Percentiles rank a stretch among this genome's conserved stretches.
Conservation (phyloP, 2,113 vertebrate genomes). For the Bufo bufo region DNA sequence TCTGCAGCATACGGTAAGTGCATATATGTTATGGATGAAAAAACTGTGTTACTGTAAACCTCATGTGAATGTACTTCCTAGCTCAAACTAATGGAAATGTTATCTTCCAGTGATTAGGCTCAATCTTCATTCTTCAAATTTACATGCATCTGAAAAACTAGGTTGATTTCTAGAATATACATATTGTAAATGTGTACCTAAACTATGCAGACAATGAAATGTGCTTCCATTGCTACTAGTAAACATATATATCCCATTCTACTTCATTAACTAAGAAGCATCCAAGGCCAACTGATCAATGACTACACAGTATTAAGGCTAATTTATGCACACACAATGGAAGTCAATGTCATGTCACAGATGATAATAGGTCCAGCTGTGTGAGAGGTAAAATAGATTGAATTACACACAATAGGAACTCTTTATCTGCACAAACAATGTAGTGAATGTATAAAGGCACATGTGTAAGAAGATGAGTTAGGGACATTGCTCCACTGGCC, state of each 20-base stretch:
- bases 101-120: not conserved
- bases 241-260: conserved; percentile 1
- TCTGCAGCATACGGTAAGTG: not conserved
- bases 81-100: not conserved
- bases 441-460: conserved; percentile 17
- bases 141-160: not conserved
- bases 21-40: not conserved
- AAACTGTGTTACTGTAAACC: not conserved
- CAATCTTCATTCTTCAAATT: not conserved
- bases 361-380: conserved; percentile 50
- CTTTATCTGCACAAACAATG: conserved; percentile 45
- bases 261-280: conserved; percentile 42
- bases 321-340: conserved; percentile 48
- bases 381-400: conserved; percentile 49
- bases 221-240: not conserved
- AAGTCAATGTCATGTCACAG: conserved; percentile 46
- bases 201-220: not conserved
- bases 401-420: conserved; percentile 44
- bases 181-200: not conserved
- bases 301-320: conserved; percentile 15
- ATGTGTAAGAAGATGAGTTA: not conserved
- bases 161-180: not conserved
- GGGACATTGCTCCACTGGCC: not conserved
- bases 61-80: not conserved
- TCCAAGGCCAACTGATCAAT: conserved; percentile 43